A percentile compares a stretch with the other conserved stretches of the same genome.
Conservation (phyloP, 2,113 vertebrate species). For the Donacobius atricapilla region DNA sequence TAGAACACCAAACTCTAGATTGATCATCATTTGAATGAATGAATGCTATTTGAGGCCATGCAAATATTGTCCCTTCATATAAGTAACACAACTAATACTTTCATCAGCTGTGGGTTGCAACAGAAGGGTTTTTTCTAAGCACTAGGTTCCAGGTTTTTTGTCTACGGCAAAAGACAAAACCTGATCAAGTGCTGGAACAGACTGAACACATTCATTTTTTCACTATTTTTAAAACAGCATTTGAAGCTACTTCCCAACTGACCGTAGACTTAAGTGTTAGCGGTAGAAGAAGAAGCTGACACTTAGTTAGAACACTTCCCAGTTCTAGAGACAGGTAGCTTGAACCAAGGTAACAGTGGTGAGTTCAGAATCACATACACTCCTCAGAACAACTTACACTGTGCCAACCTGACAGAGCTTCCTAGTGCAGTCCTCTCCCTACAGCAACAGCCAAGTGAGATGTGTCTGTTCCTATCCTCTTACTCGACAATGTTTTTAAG, state of each 20-base stretch:
- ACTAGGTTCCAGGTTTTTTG: conserved; percentile 59
- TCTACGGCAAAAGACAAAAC: conserved; percentile 44
- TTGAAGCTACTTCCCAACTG: not conserved
- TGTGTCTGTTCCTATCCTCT: not conserved
- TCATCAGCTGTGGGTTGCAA: conserved; percentile 69
- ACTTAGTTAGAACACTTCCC: accelerated
- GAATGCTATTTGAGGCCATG: not conserved
- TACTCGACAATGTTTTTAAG: accelerated
- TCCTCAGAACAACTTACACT: not conserved
- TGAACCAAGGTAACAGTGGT: not conserved
- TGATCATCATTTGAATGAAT: not conserved
- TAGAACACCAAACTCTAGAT: accelerated
- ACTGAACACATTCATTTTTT: accelerated
- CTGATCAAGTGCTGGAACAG: conserved; percentile 59
- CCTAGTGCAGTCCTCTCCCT: not conserved
- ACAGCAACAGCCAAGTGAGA: not conserved
- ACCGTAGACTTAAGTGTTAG: not conserved
- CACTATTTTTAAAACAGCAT: not conserved
- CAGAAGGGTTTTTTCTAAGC: conserved; percentile 71
- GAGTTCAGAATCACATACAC: not conserved
- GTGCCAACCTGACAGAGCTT: accelerated
- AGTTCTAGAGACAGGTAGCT: not conserved
- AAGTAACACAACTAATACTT: conserved; percentile 67
- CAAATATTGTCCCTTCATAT: conserved; percentile 56
- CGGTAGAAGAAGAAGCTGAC: not conserved